Evolutionary conservation across 2,797 vertebrate genomes (phyloP), one percentile per base, ranked within the genome.

Genomic region (Allenopithecus nigroviridis): DNA sequence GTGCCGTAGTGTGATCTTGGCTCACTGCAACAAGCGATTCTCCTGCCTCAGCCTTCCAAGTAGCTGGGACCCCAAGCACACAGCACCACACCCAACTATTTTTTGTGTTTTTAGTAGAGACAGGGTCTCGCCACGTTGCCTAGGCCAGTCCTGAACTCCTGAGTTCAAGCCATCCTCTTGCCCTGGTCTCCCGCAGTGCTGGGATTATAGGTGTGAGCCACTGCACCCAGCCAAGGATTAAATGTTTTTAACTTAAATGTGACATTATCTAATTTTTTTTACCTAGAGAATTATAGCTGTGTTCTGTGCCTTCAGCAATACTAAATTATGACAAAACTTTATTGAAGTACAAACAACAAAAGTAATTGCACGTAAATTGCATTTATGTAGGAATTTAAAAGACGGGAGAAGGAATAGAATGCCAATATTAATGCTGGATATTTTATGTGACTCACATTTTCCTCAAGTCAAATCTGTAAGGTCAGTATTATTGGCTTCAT

Each of bases 361-460:
- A 89, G 22, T 76, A 59, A 91, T 91, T 84, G 39, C 43, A 85
- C 19, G 46, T 8, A 55, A 26, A 33, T 85, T 97, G 39, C 39
- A 83, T 83, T 95, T 95, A 79, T 55, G 17, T 83, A 53, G 68
- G 59, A 53, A 76, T 94, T 89, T 89, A 36, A 94, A 92, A 92
- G 24, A 64, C 6, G 76, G 16, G 28, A 76, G 76, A 70, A 79
- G 84, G 72, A 90, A 70, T 72, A 30, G 28, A 74, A 88, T 91
- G 36, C 22, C 57, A 81, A 33, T 78, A 61, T 43, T 89, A 84
- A 92, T 70, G 21, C 57, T 53, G 76, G 50, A 48, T 33, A 87
- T 78, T 92, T 94, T 89, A n/a, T n/a, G 68, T 89, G 70, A 92
- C 81, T 70, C 3, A 53, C 22, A 39, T 92, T 93, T 75, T 28